Evolutionary conservation across 92 coral and sea anemone genomes (phyloP).

Genomic region (Zoanthus sociatus): DNA sequence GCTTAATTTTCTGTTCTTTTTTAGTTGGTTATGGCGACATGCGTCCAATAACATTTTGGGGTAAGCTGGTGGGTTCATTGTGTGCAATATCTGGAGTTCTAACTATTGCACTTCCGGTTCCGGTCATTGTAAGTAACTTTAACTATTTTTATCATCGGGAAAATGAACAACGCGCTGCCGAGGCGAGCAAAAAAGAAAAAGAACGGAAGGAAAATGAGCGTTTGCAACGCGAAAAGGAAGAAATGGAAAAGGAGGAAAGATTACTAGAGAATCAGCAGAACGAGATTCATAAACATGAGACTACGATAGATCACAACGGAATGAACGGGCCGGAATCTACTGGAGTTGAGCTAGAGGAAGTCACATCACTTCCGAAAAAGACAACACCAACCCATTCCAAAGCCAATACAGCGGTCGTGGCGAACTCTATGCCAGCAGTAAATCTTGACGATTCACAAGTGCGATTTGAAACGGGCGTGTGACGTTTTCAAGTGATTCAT

Average conservation of each 20-base stretch:
- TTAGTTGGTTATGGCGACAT: constrained; percentile 98
- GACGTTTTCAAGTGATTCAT: not conserved
- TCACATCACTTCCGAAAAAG: constrained; percentile 58
- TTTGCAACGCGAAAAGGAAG: constrained; percentile 69
- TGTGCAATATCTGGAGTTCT: constrained; percentile 99
- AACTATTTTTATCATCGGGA: constrained; percentile 99
- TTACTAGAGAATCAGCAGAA: constrained; percentile 55
- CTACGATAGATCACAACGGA: constrained; percentile 88
- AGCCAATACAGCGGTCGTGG: constrained; percentile 86
- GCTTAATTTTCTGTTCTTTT: not conserved
- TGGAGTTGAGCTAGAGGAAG: constrained; percentile 82
- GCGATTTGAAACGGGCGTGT: constrained; percentile 90
- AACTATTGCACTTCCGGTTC: constrained; percentile 99
- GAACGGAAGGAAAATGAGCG: constrained; percentile 89
- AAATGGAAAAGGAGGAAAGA: constrained; percentile 67
- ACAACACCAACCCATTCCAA: constrained; percentile 48
- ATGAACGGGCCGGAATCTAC: constrained; percentile 90
- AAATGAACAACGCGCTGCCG: constrained; percentile 98
- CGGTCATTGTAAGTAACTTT: constrained; percentile 96
- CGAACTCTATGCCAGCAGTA: constrained; percentile 80
- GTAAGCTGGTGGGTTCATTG: constrained; percentile 96
- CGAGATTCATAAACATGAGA: constrained; percentile 62
- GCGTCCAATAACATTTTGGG: constrained; percentile 98
- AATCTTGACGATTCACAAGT: constrained; percentile 73
- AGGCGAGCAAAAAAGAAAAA: constrained; percentile 94